These are phyloP conservation scores for Psittacula echo DNA, from an alignment of 2,797 vertebrate species.

Conservation along the genomic window DNA sequence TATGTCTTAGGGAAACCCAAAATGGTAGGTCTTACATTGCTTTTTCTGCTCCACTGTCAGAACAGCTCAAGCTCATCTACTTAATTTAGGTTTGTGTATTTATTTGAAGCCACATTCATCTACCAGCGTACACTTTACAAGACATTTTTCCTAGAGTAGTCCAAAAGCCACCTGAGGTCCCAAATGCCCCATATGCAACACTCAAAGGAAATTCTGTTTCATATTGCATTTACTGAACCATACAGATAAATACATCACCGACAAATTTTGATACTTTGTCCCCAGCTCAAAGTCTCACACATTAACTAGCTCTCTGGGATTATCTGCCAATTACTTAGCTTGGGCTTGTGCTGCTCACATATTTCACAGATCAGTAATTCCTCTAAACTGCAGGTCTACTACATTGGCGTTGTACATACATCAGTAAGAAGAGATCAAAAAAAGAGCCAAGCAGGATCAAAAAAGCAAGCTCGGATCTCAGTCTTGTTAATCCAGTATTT, in stretches of 20 bases:
- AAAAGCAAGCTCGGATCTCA: background rate
- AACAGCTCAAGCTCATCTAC: background rate
- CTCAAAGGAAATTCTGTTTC: background rate
- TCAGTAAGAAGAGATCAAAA: background rate
- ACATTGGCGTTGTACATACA: background rate
- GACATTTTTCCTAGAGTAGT: background rate
- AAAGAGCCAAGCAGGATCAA: background rate
- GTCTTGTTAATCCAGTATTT: background rate
- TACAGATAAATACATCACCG: fast-evolving
- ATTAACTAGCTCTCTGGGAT: background rate
- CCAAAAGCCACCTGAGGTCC: background rate
- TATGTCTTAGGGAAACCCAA: background rate
- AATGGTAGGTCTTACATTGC: background rate
- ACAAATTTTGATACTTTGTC: background rate
- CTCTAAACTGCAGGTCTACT: background rate
- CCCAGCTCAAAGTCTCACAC: background rate
- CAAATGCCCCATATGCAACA: fast-evolving
- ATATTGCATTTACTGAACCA: background rate
- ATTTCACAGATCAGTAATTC: background rate
- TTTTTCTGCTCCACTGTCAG: background rate
- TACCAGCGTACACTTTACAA: background rate
- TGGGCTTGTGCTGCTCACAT: background rate
- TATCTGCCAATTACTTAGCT: background rate
- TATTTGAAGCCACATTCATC: background rate
- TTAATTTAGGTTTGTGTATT: background rate